Evolutionary conservation across 1,140 invertebrate genomes (phyloP).

Genomic region (Drosophila tsacasi): DNA sequence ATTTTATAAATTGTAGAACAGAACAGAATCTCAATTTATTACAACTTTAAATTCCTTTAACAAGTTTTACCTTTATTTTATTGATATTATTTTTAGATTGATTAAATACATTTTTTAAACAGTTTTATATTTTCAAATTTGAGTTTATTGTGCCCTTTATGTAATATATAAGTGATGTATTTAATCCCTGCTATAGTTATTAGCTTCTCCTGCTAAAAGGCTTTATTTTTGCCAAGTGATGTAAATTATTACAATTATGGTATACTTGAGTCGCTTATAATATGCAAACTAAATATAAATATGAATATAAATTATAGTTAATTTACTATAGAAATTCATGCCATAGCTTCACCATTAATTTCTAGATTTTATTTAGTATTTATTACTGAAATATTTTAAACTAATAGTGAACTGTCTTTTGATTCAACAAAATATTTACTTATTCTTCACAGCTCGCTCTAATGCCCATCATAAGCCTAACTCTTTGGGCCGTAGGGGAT

Average conservation of each 20-base stretch:
- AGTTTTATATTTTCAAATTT: background rate
- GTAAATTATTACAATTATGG: constrained; percentile 1
- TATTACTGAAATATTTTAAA: background rate
- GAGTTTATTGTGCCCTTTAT: constrained; percentile 4
- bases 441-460: background rate
- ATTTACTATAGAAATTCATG: background rate
- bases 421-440: background rate
- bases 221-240: background rate
- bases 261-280: background rate
- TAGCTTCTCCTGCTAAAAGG: background rate
- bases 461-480: constrained; percentile 21
- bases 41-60: background rate
- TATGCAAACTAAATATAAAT: background rate
- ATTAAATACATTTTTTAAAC: background rate
- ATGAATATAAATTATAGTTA: background rate
- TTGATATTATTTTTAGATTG: background rate
- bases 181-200: constrained; percentile 9
- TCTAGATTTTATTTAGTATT: background rate
- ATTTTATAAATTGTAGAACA: background rate
- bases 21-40: background rate
- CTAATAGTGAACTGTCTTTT: background rate
- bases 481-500: constrained; percentile 40
- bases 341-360: background rate
- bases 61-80: background rate
- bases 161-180: background rate